Conservation (phyloP, 1,140 invertebrate species). For the honey bee (Apis mellifera) region Amel_HAv3.1 CM009944.2:8107001-8107500, state of each 20-base stretch:
- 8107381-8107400: not conserved
- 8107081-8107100: not conserved
- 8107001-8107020: not conserved
- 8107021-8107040: not conserved
- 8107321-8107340: not conserved
- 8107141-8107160: not conserved
- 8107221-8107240: not conserved
- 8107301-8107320: not conserved
- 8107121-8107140: not conserved
- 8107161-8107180: not conserved
- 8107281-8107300: not conserved
- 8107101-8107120: not conserved
- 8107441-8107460: not conserved
- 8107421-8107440: not conserved
- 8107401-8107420: not conserved
- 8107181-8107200: slow-evolving; percentile 4
- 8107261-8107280: not conserved
- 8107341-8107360: not conserved
- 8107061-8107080: not conserved
- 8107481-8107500: too few species aligned
- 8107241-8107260: not conserved
- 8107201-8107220: not conserved
- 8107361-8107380: not conserved
- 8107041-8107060: not conserved
- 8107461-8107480: not conserved